Conservation (phyloP, 1,140 invertebrate genomes). For the Ceratina australensis region DNA sequence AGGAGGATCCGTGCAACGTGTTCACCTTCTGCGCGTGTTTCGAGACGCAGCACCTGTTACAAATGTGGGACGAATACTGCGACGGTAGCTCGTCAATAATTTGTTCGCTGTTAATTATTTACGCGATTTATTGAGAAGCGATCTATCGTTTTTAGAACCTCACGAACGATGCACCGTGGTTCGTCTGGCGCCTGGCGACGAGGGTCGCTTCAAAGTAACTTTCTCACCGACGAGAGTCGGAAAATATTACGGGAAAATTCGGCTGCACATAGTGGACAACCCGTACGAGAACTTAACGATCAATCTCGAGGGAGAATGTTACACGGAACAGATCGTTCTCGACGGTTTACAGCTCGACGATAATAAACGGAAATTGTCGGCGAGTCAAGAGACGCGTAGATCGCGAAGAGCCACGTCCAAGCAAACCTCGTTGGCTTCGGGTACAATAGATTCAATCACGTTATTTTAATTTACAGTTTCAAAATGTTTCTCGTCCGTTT, state of each 20-base stretch:
- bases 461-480: background rate
- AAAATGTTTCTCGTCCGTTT: conserved; percentile 17
- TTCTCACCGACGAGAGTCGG: conserved; percentile 53
- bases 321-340: conserved; percentile 62
- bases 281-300: conserved; percentile 66
- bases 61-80: background rate
- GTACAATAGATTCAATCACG: too few species aligned
- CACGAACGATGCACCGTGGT: conserved; percentile 39
- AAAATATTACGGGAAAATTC: conserved; percentile 49
- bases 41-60: background rate
- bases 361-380: background rate
- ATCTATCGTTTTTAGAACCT: conserved; percentile 15
- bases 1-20: conserved; percentile 43
- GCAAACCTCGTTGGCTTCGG: background rate
- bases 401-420: conserved; percentile 9
- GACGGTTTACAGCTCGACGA: conserved; percentile 57
- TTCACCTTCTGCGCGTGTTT: conserved; percentile 25
- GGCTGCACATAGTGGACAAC: conserved; percentile 64
- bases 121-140: too few species aligned
- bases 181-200: conserved; percentile 41
- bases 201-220: conserved; percentile 36
- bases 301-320: conserved; percentile 61
- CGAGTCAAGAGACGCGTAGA: background rate
- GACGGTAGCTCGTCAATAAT: background rate
- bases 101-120: too few species aligned